Conservation (phyloP, 92 coral and sea anemone genomes). For the Porites divaricata region DNA sequence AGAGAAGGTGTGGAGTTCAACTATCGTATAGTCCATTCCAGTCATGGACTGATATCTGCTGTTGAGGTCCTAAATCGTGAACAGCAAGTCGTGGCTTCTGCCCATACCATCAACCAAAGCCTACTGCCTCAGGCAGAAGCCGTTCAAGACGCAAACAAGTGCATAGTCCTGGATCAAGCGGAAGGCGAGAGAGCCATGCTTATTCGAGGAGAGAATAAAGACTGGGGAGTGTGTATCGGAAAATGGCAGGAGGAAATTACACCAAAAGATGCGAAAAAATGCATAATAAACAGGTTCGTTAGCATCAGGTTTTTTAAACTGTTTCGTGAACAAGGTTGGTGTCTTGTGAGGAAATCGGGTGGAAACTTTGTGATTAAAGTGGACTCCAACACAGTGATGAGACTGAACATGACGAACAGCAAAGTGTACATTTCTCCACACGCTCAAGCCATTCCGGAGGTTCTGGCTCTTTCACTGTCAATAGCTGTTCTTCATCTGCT, state of each 20-base stretch:
- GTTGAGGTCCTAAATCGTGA: conserved; percentile 38
- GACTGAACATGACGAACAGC: not conserved
- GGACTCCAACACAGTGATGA: conserved; percentile 17
- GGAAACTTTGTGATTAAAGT: conserved; percentile 39
- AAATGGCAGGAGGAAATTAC: conserved; percentile 39
- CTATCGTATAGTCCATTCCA: conserved; percentile 47
- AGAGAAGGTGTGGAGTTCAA: conserved; percentile 35
- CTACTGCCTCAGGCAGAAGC: conserved; percentile 35
- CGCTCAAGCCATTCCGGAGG: conserved; percentile 50
- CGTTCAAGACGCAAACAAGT: conserved; percentile 12
- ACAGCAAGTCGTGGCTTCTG: conserved; percentile 38
- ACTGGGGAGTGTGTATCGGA: conserved; percentile 55
- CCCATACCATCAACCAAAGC: conserved; percentile 39
- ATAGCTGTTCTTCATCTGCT: conserved; percentile 47
- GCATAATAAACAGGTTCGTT: conserved; percentile 17
- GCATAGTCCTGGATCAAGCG: not conserved
- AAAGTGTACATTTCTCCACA: conserved; percentile 19
- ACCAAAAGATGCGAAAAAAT: conserved; percentile 4
- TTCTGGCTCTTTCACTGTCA: conserved; percentile 47
- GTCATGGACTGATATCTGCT: conserved; percentile 43
- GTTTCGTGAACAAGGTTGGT: conserved; percentile 46
- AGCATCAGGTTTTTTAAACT: conserved; percentile 2
- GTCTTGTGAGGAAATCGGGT: conserved; percentile 47
- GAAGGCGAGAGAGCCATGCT: conserved; percentile 59
- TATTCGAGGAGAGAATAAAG: conserved; percentile 39